Percentiles rank a stretch among this genome's conserved stretches.
Conservation (phyloP, 1,140 invertebrate species). For the Pachypsylla venusta region DNA sequence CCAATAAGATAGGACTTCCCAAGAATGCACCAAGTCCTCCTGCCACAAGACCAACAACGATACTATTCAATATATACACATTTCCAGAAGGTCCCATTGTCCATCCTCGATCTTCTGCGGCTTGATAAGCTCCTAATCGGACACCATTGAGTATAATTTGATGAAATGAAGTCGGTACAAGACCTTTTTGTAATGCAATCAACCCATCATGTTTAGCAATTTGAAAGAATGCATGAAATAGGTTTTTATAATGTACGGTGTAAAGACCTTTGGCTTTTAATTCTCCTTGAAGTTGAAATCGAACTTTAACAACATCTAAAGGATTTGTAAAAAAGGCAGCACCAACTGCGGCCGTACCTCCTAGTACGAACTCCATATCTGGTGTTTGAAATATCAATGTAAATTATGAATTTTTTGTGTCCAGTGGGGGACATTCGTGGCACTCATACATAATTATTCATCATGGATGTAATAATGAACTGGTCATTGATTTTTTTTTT, state of each 20-base stretch:
- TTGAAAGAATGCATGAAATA: slow-evolving; percentile 48
- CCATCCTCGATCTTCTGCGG: slow-evolving; percentile 50
- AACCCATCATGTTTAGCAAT: slow-evolving; percentile 49
- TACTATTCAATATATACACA: slow-evolving; percentile 46
- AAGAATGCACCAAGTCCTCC: slow-evolving; percentile 57
- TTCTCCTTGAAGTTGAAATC: slow-evolving; percentile 85
- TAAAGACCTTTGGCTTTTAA: slow-evolving; percentile 50
- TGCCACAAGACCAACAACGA: slow-evolving; percentile 50
- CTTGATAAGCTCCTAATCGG: slow-evolving; percentile 58
- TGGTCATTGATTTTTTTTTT: too few relatives aligned
- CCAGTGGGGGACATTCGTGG: too few relatives aligned
- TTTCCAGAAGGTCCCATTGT: slow-evolving; percentile 51
- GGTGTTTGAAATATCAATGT: too few relatives aligned
- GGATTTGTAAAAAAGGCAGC: slow-evolving; percentile 54
- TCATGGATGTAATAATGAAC: too few relatives aligned
- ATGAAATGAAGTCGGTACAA: slow-evolving; percentile 63
- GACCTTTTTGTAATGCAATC: slow-evolving; percentile 71
- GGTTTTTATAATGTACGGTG: slow-evolving; percentile 42
- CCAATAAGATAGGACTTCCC: slow-evolving; percentile 69
- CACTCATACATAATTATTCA: too few relatives aligned
- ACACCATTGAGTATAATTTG: slow-evolving; percentile 54
- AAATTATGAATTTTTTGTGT: too few relatives aligned
- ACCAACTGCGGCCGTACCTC: slow-evolving; percentile 42
- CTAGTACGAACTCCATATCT: slow-evolving; percentile 46
- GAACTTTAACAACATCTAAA: slow-evolving; percentile 77